Evolutionary conservation across 2,888 invertebrate species (phyloP), one percentile per base, ranked within the genome.

Genomic region (Deilephila elpenor): DNA sequence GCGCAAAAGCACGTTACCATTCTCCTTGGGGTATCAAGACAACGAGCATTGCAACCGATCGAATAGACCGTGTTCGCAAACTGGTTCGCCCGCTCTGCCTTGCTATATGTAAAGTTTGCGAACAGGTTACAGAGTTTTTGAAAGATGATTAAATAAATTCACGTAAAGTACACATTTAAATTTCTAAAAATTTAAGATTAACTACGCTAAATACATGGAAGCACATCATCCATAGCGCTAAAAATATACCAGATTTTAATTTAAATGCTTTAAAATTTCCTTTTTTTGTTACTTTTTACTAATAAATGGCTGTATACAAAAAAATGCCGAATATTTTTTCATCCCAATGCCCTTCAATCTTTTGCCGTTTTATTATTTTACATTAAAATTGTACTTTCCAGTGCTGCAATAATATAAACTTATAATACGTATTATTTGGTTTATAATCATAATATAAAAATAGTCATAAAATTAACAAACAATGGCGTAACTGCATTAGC

Each of bases 191-290:
- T 51, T 67, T 67, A 25, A 67, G 51, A 51, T 25, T 51, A 67
- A 25, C 44, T 67, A 67, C 67, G 77, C 75, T 64, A 76, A 75
- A 78, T 78, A 79, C 73, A 74, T 83, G 83, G 83, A 84, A 84
- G 84, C 84, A 83, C 84, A 79, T 80, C 74, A 81, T 76, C 25
- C 37, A 44, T 75, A 71, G 71, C 71, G 67, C 71, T 76, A 70
- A 77, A 74, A 79, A 73, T 73, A 72, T 73, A 75, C 78, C 76
- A 25, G 20, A 25, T 51, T n/a, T 8, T 3, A 62, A 29, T 8
- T n/a, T 64, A 20, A 20, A 64, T 64, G 20, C 44, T 20, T 56
- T 56, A 1, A 6, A n/a, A 56, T 1, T 56, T 19, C 17, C 1
- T 56, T 56, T 6, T n/a, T n/a, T n/a, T 7, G 14, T 2, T 51